Conservation (phyloP, 2,113 vertebrate genomes). For the Sphaerodactylus townsendi region DNA sequence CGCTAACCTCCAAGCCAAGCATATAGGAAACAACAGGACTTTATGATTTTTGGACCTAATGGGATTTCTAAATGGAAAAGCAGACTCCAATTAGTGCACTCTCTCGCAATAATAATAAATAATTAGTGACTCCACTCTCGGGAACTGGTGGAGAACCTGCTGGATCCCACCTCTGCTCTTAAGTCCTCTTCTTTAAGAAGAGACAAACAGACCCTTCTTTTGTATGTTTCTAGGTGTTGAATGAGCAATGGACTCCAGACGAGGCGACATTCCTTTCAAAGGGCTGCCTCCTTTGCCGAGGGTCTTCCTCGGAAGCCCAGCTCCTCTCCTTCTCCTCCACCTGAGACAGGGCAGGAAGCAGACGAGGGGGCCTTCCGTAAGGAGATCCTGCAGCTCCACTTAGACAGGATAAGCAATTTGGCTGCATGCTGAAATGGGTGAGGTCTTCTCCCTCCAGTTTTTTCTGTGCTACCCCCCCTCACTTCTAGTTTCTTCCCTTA, state of each 20-base stretch:
- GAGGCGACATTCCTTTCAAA: not conserved
- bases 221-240: not conserved
- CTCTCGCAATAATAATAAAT: no score
- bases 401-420: constrained; percentile 41
- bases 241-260: not conserved
- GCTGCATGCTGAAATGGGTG: constrained; percentile 60
- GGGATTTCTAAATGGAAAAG: no score
- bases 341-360: not conserved
- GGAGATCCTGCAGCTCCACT: not conserved
- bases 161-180: no score
- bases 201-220: not conserved
- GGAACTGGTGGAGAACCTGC: no score
- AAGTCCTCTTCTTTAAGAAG: not conserved
- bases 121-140: no score
- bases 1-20: no score
- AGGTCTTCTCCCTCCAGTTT: no score
- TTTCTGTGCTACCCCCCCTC: not conserved
- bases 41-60: no score
- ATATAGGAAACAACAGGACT: no score
- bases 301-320: not conserved
- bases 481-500: no score
- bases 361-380: not conserved
- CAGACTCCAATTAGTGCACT: no score
- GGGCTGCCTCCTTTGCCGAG: constrained; percentile 9
- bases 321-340: not conserved